These are phyloP conservation scores for Macropodus opercularis DNA, from an alignment of 2,797 vertebrate species.

Conservation along the genomic window DNA sequence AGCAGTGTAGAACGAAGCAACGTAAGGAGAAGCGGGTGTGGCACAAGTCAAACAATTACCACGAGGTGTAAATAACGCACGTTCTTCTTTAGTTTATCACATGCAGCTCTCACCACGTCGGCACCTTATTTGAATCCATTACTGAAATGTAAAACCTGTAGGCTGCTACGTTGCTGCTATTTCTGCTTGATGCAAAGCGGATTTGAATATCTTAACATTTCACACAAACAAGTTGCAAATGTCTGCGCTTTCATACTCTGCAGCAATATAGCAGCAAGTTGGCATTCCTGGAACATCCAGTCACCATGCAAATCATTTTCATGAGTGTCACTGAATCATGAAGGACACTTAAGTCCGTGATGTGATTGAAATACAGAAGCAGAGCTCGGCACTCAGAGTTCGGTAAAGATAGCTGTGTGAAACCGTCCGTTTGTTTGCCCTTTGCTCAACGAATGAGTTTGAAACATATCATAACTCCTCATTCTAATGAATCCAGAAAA, in stretches of 20 bases:
- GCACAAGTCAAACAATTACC: conserved; percentile 33
- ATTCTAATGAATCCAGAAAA: conserved; percentile 6
- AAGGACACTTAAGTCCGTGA: conserved; percentile 78
- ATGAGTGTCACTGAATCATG: conserved; percentile 73
- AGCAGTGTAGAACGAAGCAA: neutral
- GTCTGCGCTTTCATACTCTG: conserved; percentile 56
- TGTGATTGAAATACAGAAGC: conserved; percentile 75
- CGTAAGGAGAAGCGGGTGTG: neutral
- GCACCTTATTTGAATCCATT: conserved; percentile 23
- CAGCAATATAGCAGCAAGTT: conserved; percentile 53
- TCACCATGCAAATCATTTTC: conserved; percentile 77
- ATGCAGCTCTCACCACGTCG: conserved; percentile 24
- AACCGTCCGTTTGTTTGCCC: conserved; percentile 42
- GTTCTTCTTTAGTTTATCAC: conserved; percentile 25
- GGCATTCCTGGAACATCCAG: conserved; percentile 68
- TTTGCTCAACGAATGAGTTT: conserved; percentile 14
- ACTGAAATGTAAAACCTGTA: conserved; percentile 28
- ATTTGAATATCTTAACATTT: conserved; percentile 68
- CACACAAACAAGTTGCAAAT: conserved; percentile 45
- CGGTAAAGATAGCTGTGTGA: conserved; percentile 47
- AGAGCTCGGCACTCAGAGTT: conserved; percentile 39
- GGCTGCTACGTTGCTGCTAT: conserved; percentile 29
- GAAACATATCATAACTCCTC: conserved; percentile 1
- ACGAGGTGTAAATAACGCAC: conserved; percentile 30
- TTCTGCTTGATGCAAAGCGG: conserved; percentile 47